Base-by-base conservation (phyloP, 2,888 invertebrate genomes). In the Hypolimnas misippus region DNA sequence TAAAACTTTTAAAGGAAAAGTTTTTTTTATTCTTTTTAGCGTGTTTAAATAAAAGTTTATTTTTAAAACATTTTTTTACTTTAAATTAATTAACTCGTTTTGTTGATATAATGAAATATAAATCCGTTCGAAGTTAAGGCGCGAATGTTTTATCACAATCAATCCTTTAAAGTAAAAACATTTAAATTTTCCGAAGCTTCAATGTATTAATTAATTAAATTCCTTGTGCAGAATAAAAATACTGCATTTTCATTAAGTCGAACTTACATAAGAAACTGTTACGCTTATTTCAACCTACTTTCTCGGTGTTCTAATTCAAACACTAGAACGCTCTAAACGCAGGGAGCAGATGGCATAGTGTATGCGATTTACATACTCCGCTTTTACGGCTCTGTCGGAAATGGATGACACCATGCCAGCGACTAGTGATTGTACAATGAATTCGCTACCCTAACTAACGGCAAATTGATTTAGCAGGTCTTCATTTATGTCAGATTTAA, bases 351-450 rank as follows among this genome's bases (percentile, higher is more conserved):
- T 54, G 54, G 35, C 38, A 57, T 50, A 40, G 29, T 44, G 42
- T 6, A 52, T 62, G 57, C 29, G 57, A 60, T 63, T 66, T 63
- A 54, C 57, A 57, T 55, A 60, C 44, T 56, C 58, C 16, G 42
- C 42, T 46, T 33, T 35, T 46, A 52, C 63, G 54, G 60, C 60
- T 46, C 51, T 46, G 49, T 14, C 57, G 57, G 61, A 66, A 66
- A 66, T 58, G 29, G 25, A 53, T 59, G 57, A 49, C 59, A 21
- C 29, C 46, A 16, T 53, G 52, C 54, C 46, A 8, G 29, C 54
- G 12, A 38, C 46, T 58, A 53, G 54, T 12, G 12, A 54, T 33
- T 29, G 33, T 40, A 49, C 40, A 56, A 40, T 53, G 19, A 31
- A 38, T 14, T 49, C 49, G 3, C 7, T 14, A 16, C 16, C 25